Base-by-base conservation (phyloP, 1,140 invertebrate genomes). In the Meloidogyne floridensis region DNA sequence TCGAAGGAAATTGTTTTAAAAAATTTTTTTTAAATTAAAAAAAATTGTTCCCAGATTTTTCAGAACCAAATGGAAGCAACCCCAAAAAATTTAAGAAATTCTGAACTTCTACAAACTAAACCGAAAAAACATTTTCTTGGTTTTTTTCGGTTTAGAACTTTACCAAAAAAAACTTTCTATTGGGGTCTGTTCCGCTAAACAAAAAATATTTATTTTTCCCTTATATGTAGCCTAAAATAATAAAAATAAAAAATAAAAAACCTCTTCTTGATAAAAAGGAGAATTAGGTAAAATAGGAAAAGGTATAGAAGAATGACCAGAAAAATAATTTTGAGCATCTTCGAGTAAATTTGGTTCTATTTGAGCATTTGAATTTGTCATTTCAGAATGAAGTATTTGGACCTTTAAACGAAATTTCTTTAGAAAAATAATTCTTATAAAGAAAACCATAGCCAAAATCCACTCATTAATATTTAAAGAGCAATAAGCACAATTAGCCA, bases 401-500 rank as follows among this genome's bases (percentile, higher is more conserved):
- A 69, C 18, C 77, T 79, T 51, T 32, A 42, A 7, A 70, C n/a
- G 15, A n/a, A 11, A 13, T 10, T n/a, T 18, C n/a, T 15, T 32
- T 13, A 43, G 6, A 20, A n/a, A 47, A 43, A 18, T 71, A 2
- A 11, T 65, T 18, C 11, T 59, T 10, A 18, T 43, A 9, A 18
- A 69, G 2, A 69, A 69, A 15, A 79, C 77, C 20, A 79, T 54
- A 71, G 77, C 59, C 56, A 69, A 72, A 7, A 69, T 47, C 77
- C 77, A 79, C 1, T 79, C 77, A 72, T 79, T 79, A 18, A 79
- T 69, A 18, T 18, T 79, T 42, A 79, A 69, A 32, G 56, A 32
- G 47, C 65, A 79, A 79, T 71, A 79, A 13, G 77, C 77, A 69
- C 43, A 54, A 79, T 79, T 79, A 13, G 77, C 77, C 32, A 79